Evolutionary conservation across 2,797 vertebrate genomes (phyloP), one percentile per base, ranked within the genome.

Genomic region (Florisuga fusca): DNA sequence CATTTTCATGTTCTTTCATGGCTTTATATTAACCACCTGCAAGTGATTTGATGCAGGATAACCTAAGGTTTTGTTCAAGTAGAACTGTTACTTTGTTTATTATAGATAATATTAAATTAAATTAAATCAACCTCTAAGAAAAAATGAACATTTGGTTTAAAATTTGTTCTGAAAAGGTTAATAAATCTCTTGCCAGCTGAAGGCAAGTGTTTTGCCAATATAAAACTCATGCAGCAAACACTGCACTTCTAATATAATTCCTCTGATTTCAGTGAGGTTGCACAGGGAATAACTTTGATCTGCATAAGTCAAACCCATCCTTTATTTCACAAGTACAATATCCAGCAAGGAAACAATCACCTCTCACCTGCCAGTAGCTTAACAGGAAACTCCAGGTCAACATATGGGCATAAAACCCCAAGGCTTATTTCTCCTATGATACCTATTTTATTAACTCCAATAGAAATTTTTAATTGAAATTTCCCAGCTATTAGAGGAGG

Each of bases 61-160:
- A 90, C 64, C 86, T 89, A 23, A 89, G 15, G 33, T 89, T 92
- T 90, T 57, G 23, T 57, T 82, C 76, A 72, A 33, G 74, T 26
- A 84, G 82, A 94, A 88, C 82, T 48, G 84, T 62, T 68, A 29
- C 36, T 87, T 84, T 93, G 41, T 85, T 95, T 93, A 72, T 34
- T 89, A 54, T 51, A 80, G 26, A 68, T 45, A 86, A 84, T 58
- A 82, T 81, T 75, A 89, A 92, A 92, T 84, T 77, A 87, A n/a
- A 82, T 81, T 75, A 89, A 80, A 95, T 74, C 50, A 84, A 16
- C 29, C 54, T 87, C 38, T 54, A 38, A 92, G 68, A 77, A 31
- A 84, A 83, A 96, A 88, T 33, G 48, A 86, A 45, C 3, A 2
- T 58, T 91, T 63, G 57, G 36, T 51, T 74, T 80, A 79, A 90